Evolutionary conservation across 1,140 invertebrate species (phyloP), one percentile per base, ranked within the genome.

Genomic region (Papilio glaucus): DNA sequence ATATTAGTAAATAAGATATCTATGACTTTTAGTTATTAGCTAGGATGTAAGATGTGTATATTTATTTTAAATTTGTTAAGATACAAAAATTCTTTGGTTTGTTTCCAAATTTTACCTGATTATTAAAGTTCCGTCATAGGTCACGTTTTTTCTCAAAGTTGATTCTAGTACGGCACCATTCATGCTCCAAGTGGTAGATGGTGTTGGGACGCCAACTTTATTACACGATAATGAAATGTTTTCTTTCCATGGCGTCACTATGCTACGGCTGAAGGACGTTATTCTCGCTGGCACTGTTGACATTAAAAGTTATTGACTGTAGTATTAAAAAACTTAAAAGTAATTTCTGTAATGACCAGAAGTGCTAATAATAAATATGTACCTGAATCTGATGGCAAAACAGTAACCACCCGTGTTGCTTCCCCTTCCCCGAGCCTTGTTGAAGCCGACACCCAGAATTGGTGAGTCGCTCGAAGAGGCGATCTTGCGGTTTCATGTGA

Each of bases 241-340:
- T 84, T 96, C 96, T 82, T 98, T 98, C 96, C 97, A 97, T 5
- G 97, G 96, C 5, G 96, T 97, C 9, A 97, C 94, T 53, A 97
- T 95, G 61, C 95, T 94, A 53, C 95, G 94, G 42, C 96, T 96
- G 80, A 98, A 98, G 0, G 97, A 97, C 5, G 97, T 96, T 77
- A 97, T 97, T 77, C 96, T 93, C 0, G 97, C 97, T 12, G 96
- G 96, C 13, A 98, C 97, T 95, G 90, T 26, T 89, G 87, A 24
- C 60, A 67, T 73, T n/a, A n/a, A n/a, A n/a, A 63, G 24, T n/a
- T 62, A 70, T 63, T n/a, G n/a, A n/a, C n/a, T n/a, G n/a, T 69
- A 38, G 33, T 37, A 53, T 45, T 18, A 21, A 53, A 18, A 15
- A n/a, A n/a, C n/a, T n/a, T n/a, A n/a, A n/a, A n/a, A n/a, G n/a